Conservation (phyloP, 2,888 invertebrate genomes). For the Brachyptera risi region DNA sequence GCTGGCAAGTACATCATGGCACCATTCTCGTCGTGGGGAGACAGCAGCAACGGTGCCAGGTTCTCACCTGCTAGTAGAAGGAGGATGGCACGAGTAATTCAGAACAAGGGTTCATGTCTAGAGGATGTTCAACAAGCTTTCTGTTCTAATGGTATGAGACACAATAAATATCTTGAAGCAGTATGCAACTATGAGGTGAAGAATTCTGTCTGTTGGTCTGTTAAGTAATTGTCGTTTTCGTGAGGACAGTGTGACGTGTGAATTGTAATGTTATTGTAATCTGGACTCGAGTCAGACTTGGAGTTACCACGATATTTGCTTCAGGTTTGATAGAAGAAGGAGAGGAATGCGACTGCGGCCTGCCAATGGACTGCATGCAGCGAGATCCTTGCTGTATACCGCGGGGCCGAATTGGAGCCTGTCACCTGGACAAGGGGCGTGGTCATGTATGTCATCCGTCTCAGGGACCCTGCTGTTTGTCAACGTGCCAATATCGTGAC, state of each 20-base stretch:
- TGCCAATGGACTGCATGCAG: constrained; percentile 49
- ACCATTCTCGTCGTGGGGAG: constrained; percentile 45
- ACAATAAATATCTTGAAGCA: too few species aligned
- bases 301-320: too few species aligned
- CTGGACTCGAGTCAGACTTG: too few species aligned
- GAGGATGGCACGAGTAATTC: constrained; percentile 47
- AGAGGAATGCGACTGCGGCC: constrained; percentile 68
- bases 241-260: too few species aligned
- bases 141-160: constrained; percentile 53
- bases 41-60: constrained; percentile 43
- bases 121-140: constrained; percentile 43
- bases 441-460: constrained; percentile 51
- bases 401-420: constrained; percentile 48
- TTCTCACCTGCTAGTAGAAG: constrained; percentile 52
- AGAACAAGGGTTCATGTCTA: constrained; percentile 51
- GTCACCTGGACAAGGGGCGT: constrained; percentile 46
- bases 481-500: constrained; percentile 46
- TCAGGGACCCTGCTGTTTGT: constrained; percentile 51
- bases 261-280: too few species aligned
- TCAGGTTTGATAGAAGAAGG: constrained; percentile 60
- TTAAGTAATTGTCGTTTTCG: too few species aligned
- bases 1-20: constrained; percentile 51
- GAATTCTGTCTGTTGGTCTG: too few species aligned
- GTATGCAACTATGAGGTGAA: too few species aligned
- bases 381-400: constrained; percentile 52